Evolutionary conservation across 2,888 invertebrate species (phyloP), one percentile per base, ranked within the genome.

Genomic region (Syrphus vitripennis): DNA sequence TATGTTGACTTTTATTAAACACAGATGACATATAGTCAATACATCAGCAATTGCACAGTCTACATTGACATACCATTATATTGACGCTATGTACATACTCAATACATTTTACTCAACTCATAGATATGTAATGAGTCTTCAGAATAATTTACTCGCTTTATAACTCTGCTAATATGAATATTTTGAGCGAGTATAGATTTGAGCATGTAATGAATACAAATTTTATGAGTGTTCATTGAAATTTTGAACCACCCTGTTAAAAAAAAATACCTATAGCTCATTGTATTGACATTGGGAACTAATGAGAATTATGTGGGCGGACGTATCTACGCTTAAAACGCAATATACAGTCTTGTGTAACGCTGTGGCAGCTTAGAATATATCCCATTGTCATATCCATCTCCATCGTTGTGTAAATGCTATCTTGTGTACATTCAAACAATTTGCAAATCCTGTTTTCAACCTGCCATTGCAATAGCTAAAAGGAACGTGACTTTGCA

Each of bases 241-340:
- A 14, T 1, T 40, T 6, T 57, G 16, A 12, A 12, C 7, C 59
- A 59, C 59, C 59, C 37, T 37, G 21, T 57, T 5, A 0, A 14
- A 14, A 19, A 19, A 10, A 14, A 7, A 14, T 21, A 53, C 1
- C 16, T 5, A 37, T 24, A 57, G 29, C 55, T 50, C 61, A 19
- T 40, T 21, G n/a, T 59, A 42, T 48, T 70, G 29, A 45, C 74
- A 61, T 42, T 65, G 31, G 75, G 42, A 83, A 80, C 79, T 83
- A 83, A 79, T 83, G 83, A 83, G 65, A 24, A 31, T 50, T 10
- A 26, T 42, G 80, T 75, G 79, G 83, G 74, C 70, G 80, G 80
- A 75, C 57, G 50, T 69, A 72, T 31, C 14, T 59, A 69, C 45
- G 63, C 45, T 14, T 72, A 31, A n/a, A 45, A 59, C 67, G 61